These are phyloP conservation scores for Diploptera punctata DNA, from an alignment of 2,888 invertebrate species.

Conservation along the genomic window DNA sequence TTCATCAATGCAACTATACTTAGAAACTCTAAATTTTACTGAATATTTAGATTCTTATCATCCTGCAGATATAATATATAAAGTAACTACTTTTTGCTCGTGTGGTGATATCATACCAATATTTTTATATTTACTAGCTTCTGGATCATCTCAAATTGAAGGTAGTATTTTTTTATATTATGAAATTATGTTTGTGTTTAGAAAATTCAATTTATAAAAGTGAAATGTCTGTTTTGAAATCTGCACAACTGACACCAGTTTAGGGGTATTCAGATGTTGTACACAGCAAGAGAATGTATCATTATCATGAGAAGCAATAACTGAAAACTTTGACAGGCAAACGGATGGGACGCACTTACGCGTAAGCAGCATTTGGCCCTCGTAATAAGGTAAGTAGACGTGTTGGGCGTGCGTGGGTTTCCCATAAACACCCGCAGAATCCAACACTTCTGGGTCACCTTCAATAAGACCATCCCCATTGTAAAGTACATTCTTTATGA, in stretches of 20 bases:
- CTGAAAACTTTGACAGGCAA: slow-evolving; percentile 3
- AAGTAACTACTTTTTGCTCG: too few relatives aligned
- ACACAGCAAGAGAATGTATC: not conserved
- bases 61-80: too few relatives aligned
- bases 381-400: slow-evolving; percentile 81
- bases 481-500: slow-evolving; percentile 21
- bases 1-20: too few relatives aligned
- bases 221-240: too few relatives aligned
- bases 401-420: slow-evolving; percentile 78
- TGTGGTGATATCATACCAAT: too few relatives aligned
- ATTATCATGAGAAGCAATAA: slow-evolving; percentile 11
- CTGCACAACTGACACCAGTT: not conserved
- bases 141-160: too few relatives aligned
- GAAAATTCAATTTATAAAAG: too few relatives aligned
- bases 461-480: slow-evolving; percentile 41
- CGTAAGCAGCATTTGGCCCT: slow-evolving; percentile 78
- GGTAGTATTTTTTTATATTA: too few relatives aligned
- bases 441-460: slow-evolving; percentile 57
- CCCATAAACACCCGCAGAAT: slow-evolving; percentile 69
- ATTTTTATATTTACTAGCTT: too few relatives aligned
- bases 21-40: too few relatives aligned
- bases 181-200: too few relatives aligned
- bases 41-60: too few relatives aligned
- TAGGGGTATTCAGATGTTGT: not conserved
- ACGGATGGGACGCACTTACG: slow-evolving; percentile 67